Evolutionary conservation across 2,888 invertebrate species (phyloP), one percentile per base, ranked within the genome.

Genomic region (Plebejus melissa): DNA sequence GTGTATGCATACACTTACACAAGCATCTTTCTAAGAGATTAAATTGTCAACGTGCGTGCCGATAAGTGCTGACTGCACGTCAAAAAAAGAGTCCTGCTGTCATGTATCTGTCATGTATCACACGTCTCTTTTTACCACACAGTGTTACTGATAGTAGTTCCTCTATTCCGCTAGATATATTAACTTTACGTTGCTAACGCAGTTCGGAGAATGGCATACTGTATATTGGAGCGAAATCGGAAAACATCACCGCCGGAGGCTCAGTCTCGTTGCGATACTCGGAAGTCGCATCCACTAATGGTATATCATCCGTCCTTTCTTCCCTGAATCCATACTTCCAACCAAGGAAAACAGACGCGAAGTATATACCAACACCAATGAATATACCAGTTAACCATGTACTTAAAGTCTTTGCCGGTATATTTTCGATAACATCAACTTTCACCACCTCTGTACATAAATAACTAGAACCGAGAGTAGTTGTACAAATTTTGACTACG

Each of bases 271-370:
- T 83, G 36, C 80, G 78, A 72, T 81, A 80, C 46, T 80, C 82
- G 28, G 84, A 83, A 2, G 82, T 82, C 38, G 78, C 80, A 75
- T 89, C 87, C 7, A 91, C 82, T 76, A 92, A 80, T n/a, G 87
- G 86, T 50, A 85, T 80, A 76, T 82, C 80, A 78, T 91, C 90
- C 74, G 76, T 82, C 9, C 75, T 60, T 7, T 22, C 75, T 36
- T 77, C 81, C 58, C 78, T 78, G 4, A 70, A 79, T 41, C 78
- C 85, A 71, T 79, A 82, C 16, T 83, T 79, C 80, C 82, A 85
- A 1, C 88, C 87, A 4, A 86, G 76, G 2, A 83, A 69, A 36
- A 83, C 78, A 4, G 89, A 87, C 4, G 82, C 76, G 57, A 82
- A 77, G 70, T 83, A 86, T 72, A 91, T 78, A 16, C 85, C 76